Evolutionary conservation across 1,140 invertebrate species (phyloP).

Genomic region (Drosophila saltans): DNA sequence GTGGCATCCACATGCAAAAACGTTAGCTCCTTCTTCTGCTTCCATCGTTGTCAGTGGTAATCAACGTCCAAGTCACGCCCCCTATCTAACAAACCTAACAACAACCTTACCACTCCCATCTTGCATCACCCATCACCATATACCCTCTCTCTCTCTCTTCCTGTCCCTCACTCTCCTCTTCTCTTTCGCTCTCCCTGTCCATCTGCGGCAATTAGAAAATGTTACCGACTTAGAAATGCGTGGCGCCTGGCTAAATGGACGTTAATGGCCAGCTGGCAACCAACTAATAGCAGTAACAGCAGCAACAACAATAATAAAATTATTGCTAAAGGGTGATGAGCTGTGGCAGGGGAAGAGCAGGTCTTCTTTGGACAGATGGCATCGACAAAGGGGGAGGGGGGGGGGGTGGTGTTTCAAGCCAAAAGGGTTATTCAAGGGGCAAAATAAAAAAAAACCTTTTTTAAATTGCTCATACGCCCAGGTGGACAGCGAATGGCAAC

Average conservation of each 20-base stretch:
- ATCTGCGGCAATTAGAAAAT: conserved; percentile 78
- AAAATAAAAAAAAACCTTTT: conserved; percentile 30
- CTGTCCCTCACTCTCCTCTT: neutral
- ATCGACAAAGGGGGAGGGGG: neutral
- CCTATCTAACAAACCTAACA: neutral
- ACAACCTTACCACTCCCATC: neutral
- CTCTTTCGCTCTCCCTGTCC: neutral
- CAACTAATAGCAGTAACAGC: conserved; percentile 66
- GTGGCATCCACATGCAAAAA: conserved; percentile 53
- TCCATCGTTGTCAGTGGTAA: conserved; percentile 66
- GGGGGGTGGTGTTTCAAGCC: neutral
- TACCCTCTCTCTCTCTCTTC: neutral
- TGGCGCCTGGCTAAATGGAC: conserved; percentile 76
- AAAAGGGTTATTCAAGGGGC: conserved; percentile 7
- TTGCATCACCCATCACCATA: neutral
- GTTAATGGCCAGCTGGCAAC: conserved; percentile 77
- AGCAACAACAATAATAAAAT: conserved; percentile 73
- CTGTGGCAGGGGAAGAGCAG: neutral
- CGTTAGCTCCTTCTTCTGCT: conserved; percentile 6
- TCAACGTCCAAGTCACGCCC: conserved; percentile 66
- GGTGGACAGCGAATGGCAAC: conserved; percentile 49
- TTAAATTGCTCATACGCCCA: conserved; percentile 71
- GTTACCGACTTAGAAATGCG: conserved; percentile 78
- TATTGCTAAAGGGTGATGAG: conserved; percentile 47
- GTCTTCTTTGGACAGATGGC: neutral